Evolutionary conservation across 2,113 vertebrate species (phyloP).

Genomic region (Neolamprologus hecqui): DNA sequence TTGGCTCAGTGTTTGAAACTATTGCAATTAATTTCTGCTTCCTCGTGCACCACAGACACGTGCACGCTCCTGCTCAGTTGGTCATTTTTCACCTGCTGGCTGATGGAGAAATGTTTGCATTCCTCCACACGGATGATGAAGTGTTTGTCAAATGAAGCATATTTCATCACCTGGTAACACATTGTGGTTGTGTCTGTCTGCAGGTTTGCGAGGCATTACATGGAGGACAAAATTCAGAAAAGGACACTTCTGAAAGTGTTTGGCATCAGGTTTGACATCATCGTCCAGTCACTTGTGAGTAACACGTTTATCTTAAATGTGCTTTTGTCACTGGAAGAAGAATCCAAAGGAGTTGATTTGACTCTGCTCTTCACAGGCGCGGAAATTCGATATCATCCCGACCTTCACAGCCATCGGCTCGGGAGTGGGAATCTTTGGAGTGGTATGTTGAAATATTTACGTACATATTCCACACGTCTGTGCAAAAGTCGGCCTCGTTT

Average conservation of each 20-base stretch:
- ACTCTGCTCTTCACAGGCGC: constrained; percentile 70
- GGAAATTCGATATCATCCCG: constrained; percentile 96
- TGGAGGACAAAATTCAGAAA: constrained; percentile 64
- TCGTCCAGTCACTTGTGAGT: constrained; percentile 86
- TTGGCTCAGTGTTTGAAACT: background rate
- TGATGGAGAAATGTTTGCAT: background rate
- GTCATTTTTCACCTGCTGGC: background rate
- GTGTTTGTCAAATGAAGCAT: background rate
- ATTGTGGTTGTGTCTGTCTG: background rate
- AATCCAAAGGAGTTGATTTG: rapidly evolving
- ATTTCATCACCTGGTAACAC: background rate
- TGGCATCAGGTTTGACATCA: constrained; percentile 86
- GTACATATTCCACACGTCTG: background rate
- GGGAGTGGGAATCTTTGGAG: constrained; percentile 95
- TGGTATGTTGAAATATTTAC: constrained; percentile 74
- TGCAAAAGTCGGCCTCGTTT: background rate
- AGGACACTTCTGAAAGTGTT: constrained; percentile 91
- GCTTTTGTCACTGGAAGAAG: background rate
- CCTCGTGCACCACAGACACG: background rate
- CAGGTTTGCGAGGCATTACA: constrained; percentile 84
- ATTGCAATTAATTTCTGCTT: background rate
- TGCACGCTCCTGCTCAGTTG: background rate
- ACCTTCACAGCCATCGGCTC: constrained; percentile 94
- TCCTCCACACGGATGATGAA: background rate
- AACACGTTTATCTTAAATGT: rapidly evolving